Percentiles rank a stretch among this genome's conserved stretches.
Conservation (phyloP, 2,797 vertebrate genomes). For the Spinibarbus caldwelli region DNA sequence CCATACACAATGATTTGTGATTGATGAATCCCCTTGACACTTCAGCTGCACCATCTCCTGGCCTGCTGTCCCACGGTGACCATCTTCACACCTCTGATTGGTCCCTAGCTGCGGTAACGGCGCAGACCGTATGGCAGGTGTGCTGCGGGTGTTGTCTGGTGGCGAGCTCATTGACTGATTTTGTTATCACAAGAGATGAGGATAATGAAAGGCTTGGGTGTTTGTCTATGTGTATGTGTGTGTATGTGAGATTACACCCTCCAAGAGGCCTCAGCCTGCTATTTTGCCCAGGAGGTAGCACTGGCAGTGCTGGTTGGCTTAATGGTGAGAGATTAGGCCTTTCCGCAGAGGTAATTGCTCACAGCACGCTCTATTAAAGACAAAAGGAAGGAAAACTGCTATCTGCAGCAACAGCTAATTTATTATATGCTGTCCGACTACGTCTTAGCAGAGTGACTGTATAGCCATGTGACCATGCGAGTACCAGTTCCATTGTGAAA, state of each 20-base stretch:
- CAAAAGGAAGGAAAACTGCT: slow-evolving; percentile 47
- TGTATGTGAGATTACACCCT: slow-evolving; percentile 49
- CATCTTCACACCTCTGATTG: slow-evolving; percentile 67
- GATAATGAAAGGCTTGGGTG: slow-evolving; percentile 64
- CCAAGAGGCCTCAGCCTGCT: slow-evolving; percentile 45
- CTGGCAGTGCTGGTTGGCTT: slow-evolving; percentile 48
- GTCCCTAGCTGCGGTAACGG: slow-evolving; percentile 63
- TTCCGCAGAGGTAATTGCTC: slow-evolving; percentile 58
- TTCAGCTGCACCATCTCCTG: slow-evolving; percentile 35
- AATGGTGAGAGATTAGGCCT: slow-evolving; percentile 61
- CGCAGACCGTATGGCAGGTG: slow-evolving; percentile 69
- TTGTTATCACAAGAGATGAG: slow-evolving; percentile 72
- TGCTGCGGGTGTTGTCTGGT: slow-evolving; percentile 67
- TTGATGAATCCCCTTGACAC: slow-evolving; percentile 61
- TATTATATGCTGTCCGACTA: slow-evolving; percentile 46
- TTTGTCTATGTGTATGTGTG: slow-evolving; percentile 43
- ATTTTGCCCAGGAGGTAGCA: slow-evolving; percentile 51
- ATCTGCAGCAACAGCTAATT: slow-evolving; percentile 52
- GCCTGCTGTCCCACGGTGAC: slow-evolving; percentile 60
- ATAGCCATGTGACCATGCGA: not conserved
- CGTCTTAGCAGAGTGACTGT: slow-evolving; percentile 28
- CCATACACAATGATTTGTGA: slow-evolving; percentile 67
- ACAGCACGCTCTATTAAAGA: slow-evolving; percentile 56
- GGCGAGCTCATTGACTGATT: slow-evolving; percentile 73
- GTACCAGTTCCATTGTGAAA: slow-evolving; percentile 14